These are phyloP conservation scores for Triplophysa tibetana DNA, from an alignment of 2,113 vertebrate genomes.

Conservation along the genomic window DNA sequence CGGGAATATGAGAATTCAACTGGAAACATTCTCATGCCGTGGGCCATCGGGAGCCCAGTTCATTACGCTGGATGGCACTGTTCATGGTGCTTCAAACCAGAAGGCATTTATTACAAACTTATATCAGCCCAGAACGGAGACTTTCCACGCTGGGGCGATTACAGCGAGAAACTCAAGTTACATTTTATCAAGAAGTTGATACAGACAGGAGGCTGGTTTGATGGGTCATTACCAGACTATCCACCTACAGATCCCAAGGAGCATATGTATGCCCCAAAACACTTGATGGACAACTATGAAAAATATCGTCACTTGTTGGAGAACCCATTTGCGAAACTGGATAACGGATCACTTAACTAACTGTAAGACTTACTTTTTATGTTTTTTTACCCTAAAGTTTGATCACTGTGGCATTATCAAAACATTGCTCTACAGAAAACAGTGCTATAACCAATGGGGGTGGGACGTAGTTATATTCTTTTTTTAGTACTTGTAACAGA, in stretches of 20 bases:
- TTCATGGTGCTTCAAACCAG: conserved; percentile 87
- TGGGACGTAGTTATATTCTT: too few species aligned
- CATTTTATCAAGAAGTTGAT: conserved; percentile 83
- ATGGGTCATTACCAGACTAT: conserved; percentile 80
- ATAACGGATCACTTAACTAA: too few species aligned
- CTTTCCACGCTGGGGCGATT: conserved; percentile 90
- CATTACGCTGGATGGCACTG: conserved; percentile 91
- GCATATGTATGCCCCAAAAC: conserved; percentile 87
- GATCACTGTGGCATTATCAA: too few species aligned
- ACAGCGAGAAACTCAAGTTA: conserved; percentile 82
- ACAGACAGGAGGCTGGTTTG: conserved; percentile 87
- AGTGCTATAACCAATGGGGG: too few species aligned
- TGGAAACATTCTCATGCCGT: conserved; percentile 81
- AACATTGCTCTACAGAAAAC: too few species aligned
- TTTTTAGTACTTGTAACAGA: too few species aligned
- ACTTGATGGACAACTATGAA: conserved; percentile 78
- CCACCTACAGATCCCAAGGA: conserved; percentile 80
- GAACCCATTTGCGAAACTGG: conserved; percentile 74
- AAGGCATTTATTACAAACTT: conserved; percentile 86
- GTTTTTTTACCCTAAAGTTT: neutral
- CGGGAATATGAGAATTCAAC: conserved; percentile 83
- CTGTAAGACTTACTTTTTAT: neutral
- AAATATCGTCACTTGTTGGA: conserved; percentile 80
- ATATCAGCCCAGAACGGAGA: conserved; percentile 87
- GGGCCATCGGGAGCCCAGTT: conserved; percentile 84